Percentiles rank a stretch among this genome's conserved stretches.
phyloP scores from a whole-genome alignment of 2,888 invertebrate genomes.

The Drosophila atroscutellata region DNA sequence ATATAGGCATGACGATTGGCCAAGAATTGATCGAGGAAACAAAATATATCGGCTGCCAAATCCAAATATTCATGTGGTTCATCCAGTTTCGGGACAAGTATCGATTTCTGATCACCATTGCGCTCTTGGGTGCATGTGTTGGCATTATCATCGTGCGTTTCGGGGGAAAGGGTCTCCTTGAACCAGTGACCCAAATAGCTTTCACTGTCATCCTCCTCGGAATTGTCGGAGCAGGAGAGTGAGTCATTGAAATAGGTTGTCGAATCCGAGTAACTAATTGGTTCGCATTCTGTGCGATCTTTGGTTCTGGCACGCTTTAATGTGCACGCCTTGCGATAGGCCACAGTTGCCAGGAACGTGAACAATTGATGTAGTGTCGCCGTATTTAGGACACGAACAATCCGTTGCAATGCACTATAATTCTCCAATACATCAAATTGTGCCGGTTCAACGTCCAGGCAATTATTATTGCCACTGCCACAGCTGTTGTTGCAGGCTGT shows the following conservation, averaged over 20 bases:
- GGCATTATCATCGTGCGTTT: slow-evolving; percentile 83
- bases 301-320: slow-evolving; percentile 92
- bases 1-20: slow-evolving; percentile 86
- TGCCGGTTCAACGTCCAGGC: slow-evolving; percentile 78
- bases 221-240: slow-evolving; percentile 95
- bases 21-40: slow-evolving; percentile 92
- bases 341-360: slow-evolving; percentile 94
- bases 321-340: slow-evolving; percentile 95
- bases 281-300: slow-evolving; percentile 91
- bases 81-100: slow-evolving; percentile 90
- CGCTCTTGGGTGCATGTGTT: slow-evolving; percentile 87
- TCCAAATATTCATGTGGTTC: slow-evolving; percentile 95
- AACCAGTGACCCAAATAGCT: slow-evolving; percentile 93
- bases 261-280: slow-evolving; percentile 94
- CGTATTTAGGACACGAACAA: slow-evolving; percentile 86
- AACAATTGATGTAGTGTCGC: slow-evolving; percentile 88
- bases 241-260: slow-evolving; percentile 98
- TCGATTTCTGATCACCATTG: slow-evolving; percentile 86
- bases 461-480: slow-evolving; percentile 6
- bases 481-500: slow-evolving; percentile 68
- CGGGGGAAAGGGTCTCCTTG: slow-evolving; percentile 95
- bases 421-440: slow-evolving; percentile 85
- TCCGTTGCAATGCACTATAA: slow-evolving; percentile 85
- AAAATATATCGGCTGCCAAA: slow-evolving; percentile 94
- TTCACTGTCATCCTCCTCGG: slow-evolving; percentile 90